Evolutionary conservation across 2,888 invertebrate species (phyloP), one percentile per base, ranked within the genome.

Genomic region (Abrostola tripartita): DNA sequence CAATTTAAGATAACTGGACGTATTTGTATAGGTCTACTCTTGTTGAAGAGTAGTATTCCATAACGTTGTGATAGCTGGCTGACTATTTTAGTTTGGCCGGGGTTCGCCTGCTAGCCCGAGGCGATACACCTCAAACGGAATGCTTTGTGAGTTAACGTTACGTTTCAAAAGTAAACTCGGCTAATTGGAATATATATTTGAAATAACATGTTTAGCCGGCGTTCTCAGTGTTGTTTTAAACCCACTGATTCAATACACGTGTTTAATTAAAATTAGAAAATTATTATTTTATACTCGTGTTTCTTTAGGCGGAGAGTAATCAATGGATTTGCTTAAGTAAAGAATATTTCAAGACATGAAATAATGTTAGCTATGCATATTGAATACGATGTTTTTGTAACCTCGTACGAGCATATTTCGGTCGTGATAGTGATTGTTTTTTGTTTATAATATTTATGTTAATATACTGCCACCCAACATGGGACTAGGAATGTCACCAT

Each of bases 161-260:
- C 84, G 85, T 87, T 90, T 82, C 87, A 83, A 91, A 91, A 90
- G 89, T 90, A 90, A 92, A 90, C 89, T 85, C 72, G 61, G 79
- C 83, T 91, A 93, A 93, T 93, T 93, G 93, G 92, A 93, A 92
- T 92, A 86, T 90, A 86, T 89, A 90, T 88, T 89, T 88, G 86
- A 86, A 88, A 89, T 88, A 90, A 88, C 85, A 86, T 86, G 81
- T 85, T 86, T 83, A 72, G 76, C 65, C 67, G 41, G 74, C 79
- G 65, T 79, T 76, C 11, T 41, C 61, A 55, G 64, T 66, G 65
- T 82, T 80, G 68, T 68, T 81, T 72, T 74, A 77, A 70, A 69
- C 58, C 61, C 36, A 38, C 35, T 57, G 12, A 57, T 65, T 59
- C 5, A 52, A 60, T 61, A 36, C 10, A 14, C 12, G 49, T 35